Base-by-base conservation (phyloP, 2,113 vertebrate species). In the Oncorhynchus mykiss region DNA sequence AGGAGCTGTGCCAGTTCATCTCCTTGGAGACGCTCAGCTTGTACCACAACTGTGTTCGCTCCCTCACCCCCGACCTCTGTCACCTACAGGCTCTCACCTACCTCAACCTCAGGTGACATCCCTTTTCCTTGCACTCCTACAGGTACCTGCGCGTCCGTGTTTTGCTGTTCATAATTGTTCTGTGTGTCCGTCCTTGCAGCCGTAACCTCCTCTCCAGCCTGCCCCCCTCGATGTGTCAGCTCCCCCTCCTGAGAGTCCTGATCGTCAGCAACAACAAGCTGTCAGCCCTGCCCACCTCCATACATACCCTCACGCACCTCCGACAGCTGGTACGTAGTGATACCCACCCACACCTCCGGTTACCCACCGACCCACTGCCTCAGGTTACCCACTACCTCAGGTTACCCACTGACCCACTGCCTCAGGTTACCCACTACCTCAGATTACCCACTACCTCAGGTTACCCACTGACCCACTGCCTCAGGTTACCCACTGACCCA, bases 1-100 rank as follows among this genome's bases (percentile, higher is more conserved):
- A 96, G 80, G 96, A 96, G 51, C 91, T 96, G 0, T 96, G 96
- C 80, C 94, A 95, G 77, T 93, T 97, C 86, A 92, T 96, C 78
- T 95, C 96, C 60, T 87, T 98, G 90, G 97, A 98, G 84, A 95
- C 94, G 0, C 93, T 98, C 83, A 96, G 93, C 83, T 91, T 98
- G n/a, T 96, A 97, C 85, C 96, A 98, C 92, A 98, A 98, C 92
- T 96, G 97, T 75, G 93, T 97, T 87, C 94, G 96, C 79, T 94
- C 91, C 39, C 86, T 97, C 71, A 92, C 95, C 39, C 78, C 94
- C 27, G 92, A 90, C 86, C 87, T 97, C 70, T 90, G 92, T 81
- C 96, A 97, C 86, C 95, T 97, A 13, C 96, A 96, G 82, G 94
- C 95, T 24, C 95, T 97, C 78, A 94, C 95, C 84, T 96, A 97